Base-by-base conservation (phyloP, 2,797 vertebrate species). In the Lagodon rhomboides region DNA sequence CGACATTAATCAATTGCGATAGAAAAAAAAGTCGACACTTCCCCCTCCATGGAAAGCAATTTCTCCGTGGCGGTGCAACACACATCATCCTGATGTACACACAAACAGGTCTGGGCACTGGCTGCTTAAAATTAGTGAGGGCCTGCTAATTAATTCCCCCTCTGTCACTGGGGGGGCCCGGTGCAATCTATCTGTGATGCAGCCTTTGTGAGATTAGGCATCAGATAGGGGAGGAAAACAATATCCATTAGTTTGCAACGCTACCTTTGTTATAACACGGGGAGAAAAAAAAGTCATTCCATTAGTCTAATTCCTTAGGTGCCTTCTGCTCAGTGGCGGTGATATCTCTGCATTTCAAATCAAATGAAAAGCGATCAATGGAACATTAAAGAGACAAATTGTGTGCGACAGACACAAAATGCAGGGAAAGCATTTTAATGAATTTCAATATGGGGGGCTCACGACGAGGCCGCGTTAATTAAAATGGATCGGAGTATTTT, bases 231-330 rank as follows among this genome's bases (percentile, higher is more conserved):
- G 79, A 89, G 88, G 89, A 89, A 93, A 94, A 94, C 94, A 94
- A 94, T 94, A 94, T 93, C 89, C 91, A 94, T 94, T 94, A 90
- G 81, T 91, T 91, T 89, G 83, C 73, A 88, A 82, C 30, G 53
- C 85, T 89, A 85, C 91, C 89, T 93, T 89, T 93, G 90, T 92
- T 91, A 83, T 73, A 89, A 89, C 69, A 84, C 46, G 41, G 68
- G 67, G 77, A 67, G 62, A 68, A 64, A 77, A 61, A 80, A 82
- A 59, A 41, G 43, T 76, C 46, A 88, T 91, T 93, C 85, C 88
- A 94, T 95, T 94, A 90, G 90, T 93, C 88, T 94, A 89, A 95
- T 93, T 94, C 92, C 85, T 85, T 79, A 84, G 91, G 90, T 93
- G 86, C 84, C 74, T 83, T 81, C 78, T 84, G 82, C 83, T 85